Percentiles rank a stretch among this genome's conserved stretches.
phyloP scores from a whole-genome alignment of 2,113 vertebrate species.

The Pseudorasbora parva region DNA sequence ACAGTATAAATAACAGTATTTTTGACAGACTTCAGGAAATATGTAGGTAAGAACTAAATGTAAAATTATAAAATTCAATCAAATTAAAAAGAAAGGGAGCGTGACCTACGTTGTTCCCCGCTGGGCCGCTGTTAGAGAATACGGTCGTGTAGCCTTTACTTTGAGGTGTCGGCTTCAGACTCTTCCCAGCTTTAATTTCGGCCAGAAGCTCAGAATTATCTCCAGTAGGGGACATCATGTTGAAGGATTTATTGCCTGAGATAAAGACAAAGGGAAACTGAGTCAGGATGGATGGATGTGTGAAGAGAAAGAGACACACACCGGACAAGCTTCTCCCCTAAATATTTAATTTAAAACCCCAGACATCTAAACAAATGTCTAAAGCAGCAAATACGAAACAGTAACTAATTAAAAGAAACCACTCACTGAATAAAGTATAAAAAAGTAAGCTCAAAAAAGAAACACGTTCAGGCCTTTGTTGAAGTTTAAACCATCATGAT shows the following conservation, averaged over 20 bases:
- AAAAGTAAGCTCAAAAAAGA: conserved; percentile 47
- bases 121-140: conserved; percentile 84
- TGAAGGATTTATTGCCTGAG: conserved; percentile 96
- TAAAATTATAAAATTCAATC: background rate
- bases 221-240: conserved; percentile 98
- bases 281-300: conserved; percentile 55
- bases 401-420: background rate
- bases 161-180: conserved; percentile 93
- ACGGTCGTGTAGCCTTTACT: conserved; percentile 94
- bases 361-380: background rate
- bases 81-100: background rate
- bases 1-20: no score
- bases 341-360: conserved; percentile 26
- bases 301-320: conserved; percentile 50
- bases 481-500: conserved; percentile 3
- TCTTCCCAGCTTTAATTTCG: conserved; percentile 97
- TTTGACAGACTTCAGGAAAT: background rate
- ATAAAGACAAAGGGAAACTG: conserved; percentile 56
- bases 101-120: conserved; percentile 79
- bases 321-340: background rate
- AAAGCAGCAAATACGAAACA: background rate
- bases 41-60: background rate
- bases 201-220: conserved; percentile 98
- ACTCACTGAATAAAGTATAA: conserved; percentile 6
- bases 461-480: conserved; percentile 61